Conservation (phyloP, 2,888 invertebrate genomes). For the Esperia sulphurella region DNA sequence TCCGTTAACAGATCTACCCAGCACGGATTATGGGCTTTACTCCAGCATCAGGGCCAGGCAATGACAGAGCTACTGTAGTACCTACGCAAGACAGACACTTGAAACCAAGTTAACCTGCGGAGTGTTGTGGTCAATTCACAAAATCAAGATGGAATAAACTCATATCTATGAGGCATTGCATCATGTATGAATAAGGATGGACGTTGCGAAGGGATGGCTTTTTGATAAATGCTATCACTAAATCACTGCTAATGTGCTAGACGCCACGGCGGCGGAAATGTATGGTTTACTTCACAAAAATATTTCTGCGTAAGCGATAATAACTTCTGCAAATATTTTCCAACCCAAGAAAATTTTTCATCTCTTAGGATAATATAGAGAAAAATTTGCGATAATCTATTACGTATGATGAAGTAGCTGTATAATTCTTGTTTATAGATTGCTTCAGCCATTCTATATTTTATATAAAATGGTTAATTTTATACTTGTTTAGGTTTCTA, state of each 20-base stretch:
- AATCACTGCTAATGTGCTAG: conserved; percentile 49
- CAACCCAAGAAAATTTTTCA: conserved; percentile 1
- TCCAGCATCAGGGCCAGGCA: no score
- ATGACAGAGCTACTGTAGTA: no score
- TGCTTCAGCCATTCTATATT: no score
- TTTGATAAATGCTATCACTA: conserved; percentile 56
- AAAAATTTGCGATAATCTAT: conserved; percentile 4
- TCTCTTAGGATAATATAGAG: not conserved
- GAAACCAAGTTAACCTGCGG: not conserved
- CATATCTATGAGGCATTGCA: conserved; percentile 1
- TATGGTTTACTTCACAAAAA: conserved; percentile 18
- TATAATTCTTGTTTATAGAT: no score
- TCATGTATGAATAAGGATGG: conserved; percentile 9
- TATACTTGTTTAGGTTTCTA: no score
- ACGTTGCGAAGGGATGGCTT: conserved; percentile 19
- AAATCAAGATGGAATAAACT: conserved; percentile 7
- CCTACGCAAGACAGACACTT: no score
- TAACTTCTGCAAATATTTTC: conserved; percentile 4
- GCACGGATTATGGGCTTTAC: no score
- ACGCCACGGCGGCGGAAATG: conserved; percentile 28
- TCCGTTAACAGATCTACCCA: no score
- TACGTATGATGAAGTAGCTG: not conserved
- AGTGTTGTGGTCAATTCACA: not conserved
- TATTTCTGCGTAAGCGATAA: conserved; percentile 9
- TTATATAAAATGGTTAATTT: no score